phyloP scores from a whole-genome alignment of 2,888 invertebrate species.

The Odontocolon sp. region DNA sequence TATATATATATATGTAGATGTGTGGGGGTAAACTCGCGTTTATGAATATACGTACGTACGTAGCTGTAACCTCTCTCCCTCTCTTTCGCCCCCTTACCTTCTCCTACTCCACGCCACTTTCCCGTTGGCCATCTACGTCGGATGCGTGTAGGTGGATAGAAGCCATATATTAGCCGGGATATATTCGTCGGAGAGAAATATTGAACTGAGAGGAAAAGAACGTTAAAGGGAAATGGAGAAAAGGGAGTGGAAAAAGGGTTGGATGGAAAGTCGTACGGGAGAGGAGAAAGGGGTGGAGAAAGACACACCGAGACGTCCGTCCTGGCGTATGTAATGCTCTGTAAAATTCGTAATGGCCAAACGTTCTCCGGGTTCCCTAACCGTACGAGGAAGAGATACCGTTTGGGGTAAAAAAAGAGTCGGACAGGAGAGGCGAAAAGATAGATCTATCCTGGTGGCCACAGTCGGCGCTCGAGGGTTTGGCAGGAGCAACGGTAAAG shows the following conservation, averaged over 20 bases:
- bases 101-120: too few species aligned
- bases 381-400: conserved; percentile 30
- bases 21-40: conserved; percentile 68
- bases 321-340: conserved; percentile 69
- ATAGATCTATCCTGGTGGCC: conserved; percentile 40
- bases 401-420: conserved; percentile 13
- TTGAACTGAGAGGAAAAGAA: conserved; percentile 71
- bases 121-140: conserved; percentile 40
- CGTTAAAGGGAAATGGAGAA: conserved; percentile 26
- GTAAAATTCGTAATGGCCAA: conserved; percentile 71
- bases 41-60: conserved; percentile 69
- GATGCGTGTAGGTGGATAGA: conserved; percentile 69
- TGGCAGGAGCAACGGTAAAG: neutral
- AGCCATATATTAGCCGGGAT: conserved; percentile 77
- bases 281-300: conserved; percentile 69
- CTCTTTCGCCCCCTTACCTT: too few species aligned
- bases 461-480: conserved; percentile 41
- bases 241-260: conserved; percentile 39
- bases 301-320: conserved; percentile 46
- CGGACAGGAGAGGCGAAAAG: conserved; percentile 41
- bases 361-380: conserved; percentile 32
- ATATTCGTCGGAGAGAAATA: conserved; percentile 76
- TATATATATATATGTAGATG: too few species aligned
- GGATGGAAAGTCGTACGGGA: conserved; percentile 54
- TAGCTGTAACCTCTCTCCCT: conserved; percentile 52